Evolutionary conservation across 2,888 invertebrate species (phyloP).

Genomic region (Platynereis dumerilii): DNA sequence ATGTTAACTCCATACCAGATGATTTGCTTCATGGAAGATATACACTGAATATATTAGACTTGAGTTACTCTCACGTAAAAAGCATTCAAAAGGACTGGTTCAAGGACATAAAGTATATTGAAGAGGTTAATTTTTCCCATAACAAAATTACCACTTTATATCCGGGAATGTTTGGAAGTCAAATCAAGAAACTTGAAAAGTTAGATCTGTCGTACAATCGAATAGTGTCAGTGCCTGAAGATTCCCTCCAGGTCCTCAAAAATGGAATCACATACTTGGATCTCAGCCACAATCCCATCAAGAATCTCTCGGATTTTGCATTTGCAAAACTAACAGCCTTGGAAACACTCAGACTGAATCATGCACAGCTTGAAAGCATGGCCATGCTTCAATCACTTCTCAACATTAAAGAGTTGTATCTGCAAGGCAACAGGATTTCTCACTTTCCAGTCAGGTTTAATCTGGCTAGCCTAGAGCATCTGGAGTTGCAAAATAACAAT

Average conservation of each 20-base stretch:
- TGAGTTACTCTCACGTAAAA: not conserved
- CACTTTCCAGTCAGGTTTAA: too few species aligned
- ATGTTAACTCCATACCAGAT: not conserved
- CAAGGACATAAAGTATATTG: not conserved
- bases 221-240: not conserved
- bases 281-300: conserved; percentile 9
- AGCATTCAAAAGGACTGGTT: conserved; percentile 4
- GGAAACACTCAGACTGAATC: too few species aligned
- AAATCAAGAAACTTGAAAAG: not conserved
- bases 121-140: not conserved
- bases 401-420: too few species aligned
- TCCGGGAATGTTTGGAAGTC: not conserved
- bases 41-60: conserved; percentile 9
- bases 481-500: too few species aligned
- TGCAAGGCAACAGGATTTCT: too few species aligned
- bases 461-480: too few species aligned
- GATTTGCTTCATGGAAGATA: not conserved
- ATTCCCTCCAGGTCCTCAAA: not conserved
- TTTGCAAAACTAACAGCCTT: too few species aligned
- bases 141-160: not conserved
- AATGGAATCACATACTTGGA: conserved; percentile 2
- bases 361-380: too few species aligned
- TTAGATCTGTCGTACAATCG: conserved; percentile 15
- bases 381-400: too few species aligned
- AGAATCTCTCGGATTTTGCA: not conserved